Evolutionary conservation across 2,797 vertebrate genomes (phyloP), one percentile per base, ranked within the genome.

Genomic region (Momotus momota): DNA sequence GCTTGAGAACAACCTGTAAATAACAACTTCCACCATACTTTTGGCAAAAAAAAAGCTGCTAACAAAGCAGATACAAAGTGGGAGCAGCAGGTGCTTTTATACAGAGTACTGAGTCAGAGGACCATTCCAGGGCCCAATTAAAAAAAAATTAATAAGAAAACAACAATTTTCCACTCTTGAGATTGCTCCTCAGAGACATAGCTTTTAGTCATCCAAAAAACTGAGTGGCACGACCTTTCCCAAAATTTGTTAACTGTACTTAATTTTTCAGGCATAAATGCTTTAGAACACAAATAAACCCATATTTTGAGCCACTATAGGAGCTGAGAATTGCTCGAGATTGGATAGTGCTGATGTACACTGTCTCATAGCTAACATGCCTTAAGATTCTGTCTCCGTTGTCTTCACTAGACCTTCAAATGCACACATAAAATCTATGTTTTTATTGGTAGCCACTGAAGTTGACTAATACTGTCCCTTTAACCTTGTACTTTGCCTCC

Each of bases 41-140:
- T 1, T 1, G 26, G 27, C 1, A 70, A 81, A 81, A 25, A 69
- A 26, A 73, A 52, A 20, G 7, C 22, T 65, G 38, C 18, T 78
- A 65, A 43, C 9, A 93, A 82, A 91, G 18, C 31, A 73, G 35
- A 20, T 12, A 88, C 49, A 78, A 74, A 60, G 7, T 33, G 9
- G 27, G 26, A 89, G 38, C 3, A 77, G 15, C 6, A 11, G 2
- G 5, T 25, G 19, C 12, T 48, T 74, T 26, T 25, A 43, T 8
- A 35, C 1, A 60, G 49, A 48, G 25, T 1, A 1, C 4, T 0
- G 2, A 67, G 18, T n/a, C 35, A 51, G 29, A 65, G 9, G 10
- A 2, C 14, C 5, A 41, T 54, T 74, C 25, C 22, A 81, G 16
- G 12, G 43, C 13, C 29, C 69, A 7, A 61, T 51, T 46, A 73